Evolutionary conservation across 2,113 vertebrate species (phyloP), one percentile per base, ranked within the genome.

Genomic region (Erythrocercus mccallii): DNA sequence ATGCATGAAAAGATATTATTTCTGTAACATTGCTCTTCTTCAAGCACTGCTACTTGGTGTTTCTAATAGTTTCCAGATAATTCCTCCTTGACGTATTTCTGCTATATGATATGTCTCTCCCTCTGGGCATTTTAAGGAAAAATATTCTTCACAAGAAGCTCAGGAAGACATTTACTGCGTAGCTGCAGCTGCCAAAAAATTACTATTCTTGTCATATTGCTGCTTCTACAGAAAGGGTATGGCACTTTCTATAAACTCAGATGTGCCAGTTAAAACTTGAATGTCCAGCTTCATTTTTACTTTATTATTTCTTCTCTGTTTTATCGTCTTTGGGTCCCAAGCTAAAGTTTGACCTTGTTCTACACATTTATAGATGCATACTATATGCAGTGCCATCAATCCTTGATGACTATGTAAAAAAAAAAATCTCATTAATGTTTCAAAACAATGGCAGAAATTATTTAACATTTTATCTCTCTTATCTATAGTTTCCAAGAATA

Each of bases 101-200:
- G 31, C 82, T 84, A 16, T 87, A 81, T 68, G 73, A 71, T 94
- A 83, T 48, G 51, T 73, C 47, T 88, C 88, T 86, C 83, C 83
- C 91, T 86, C 83, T 84, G 81, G 91, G 81, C 72, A 86, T 88
- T 94, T 81, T n/a, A 84, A 84, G 56, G 40, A 84, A 93, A 95
- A 93, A 64, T 89, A 89, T 88, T 95, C 80, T 91, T 72, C 61
- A 64, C 60, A 65, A 64, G 72, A 53, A 92, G 37, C 69, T 89
- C 80, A 94, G 65, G 56, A 94, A 94, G 73, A 81, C 95, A 86
- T 92, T 84, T 94, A 86, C 81, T 81, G 88, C 57, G 68, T 72
- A 88, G 65, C 40, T 95, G 25, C 65, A 92, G 72, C 57, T 84
- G 65, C 56, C 86, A 92, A 92, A 76, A 95, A 90, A 78, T 95